Percentiles rank a stretch among this genome's conserved stretches.
Conservation (phyloP, 2,888 invertebrate species). For the Nomada ruficornis region DNA sequence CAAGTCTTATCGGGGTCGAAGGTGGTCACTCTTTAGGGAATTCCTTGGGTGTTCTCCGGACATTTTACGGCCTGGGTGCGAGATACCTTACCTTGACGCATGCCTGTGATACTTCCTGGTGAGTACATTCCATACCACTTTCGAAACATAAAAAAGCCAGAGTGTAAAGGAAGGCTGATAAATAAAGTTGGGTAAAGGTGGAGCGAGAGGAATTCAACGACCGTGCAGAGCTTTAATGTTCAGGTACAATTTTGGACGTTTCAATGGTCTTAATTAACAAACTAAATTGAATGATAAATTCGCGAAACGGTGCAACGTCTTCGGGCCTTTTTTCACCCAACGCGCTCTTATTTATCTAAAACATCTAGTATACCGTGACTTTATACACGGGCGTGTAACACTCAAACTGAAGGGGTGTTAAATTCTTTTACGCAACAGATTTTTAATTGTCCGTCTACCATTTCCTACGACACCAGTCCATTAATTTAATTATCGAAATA, state of each 20-base stretch:
- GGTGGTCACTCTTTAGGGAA: slow-evolving; percentile 97
- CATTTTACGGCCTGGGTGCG: slow-evolving; percentile 95
- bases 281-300: background rate
- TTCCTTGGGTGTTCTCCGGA: slow-evolving; percentile 93
- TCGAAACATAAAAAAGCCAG: slow-evolving; percentile 66
- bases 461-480: background rate
- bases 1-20: slow-evolving; percentile 95
- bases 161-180: slow-evolving; percentile 52
- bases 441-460: background rate
- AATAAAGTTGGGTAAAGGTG: background rate
- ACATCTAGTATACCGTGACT: too few species aligned
- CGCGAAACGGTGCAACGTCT: background rate
- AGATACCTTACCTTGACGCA: slow-evolving; percentile 96
- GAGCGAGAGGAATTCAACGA: background rate
- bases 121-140: slow-evolving; percentile 73
- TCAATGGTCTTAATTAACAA: background rate
- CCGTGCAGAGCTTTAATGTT: background rate
- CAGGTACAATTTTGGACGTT: background rate
- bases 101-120: slow-evolving; percentile 96
- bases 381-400: too few species aligned
- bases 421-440: background rate
- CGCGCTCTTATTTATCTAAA: background rate
- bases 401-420: too few species aligned
- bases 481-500: slow-evolving; percentile 18
- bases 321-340: too few species aligned